phyloP scores from a whole-genome alignment of 2,797 vertebrate genomes.

The Carapus acus region DNA sequence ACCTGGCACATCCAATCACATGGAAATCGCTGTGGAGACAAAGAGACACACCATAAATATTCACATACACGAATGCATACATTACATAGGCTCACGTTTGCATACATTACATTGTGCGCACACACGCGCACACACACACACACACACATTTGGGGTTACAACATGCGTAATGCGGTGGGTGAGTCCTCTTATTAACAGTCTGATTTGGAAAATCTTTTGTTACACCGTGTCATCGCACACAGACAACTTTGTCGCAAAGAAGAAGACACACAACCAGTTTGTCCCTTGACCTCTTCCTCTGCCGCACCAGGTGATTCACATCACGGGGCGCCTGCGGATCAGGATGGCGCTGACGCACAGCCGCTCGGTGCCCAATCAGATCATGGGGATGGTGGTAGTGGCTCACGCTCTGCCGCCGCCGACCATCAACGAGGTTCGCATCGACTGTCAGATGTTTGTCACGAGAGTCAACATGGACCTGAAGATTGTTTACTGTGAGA shows the following conservation, averaged over 20 bases:
- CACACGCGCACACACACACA: conserved; percentile 2
- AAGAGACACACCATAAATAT: conserved; percentile 42
- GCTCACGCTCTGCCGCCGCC: conserved; percentile 95
- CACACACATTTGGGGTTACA: neutral
- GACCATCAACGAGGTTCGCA: conserved; percentile 98
- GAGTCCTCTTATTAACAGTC: too few species aligned
- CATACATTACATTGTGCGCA: conserved; percentile 2
- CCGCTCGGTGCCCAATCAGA: conserved; percentile 89
- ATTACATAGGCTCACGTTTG: conserved; percentile 3
- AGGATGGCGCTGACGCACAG: conserved; percentile 89
- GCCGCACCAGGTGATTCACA: conserved; percentile 87
- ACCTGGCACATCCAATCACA: conserved; percentile 48
- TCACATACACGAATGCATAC: conserved; percentile 37
- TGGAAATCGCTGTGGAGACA: conserved; percentile 39
- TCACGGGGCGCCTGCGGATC: conserved; percentile 93
- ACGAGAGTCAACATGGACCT: conserved; percentile 99
- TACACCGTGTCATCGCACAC: too few species aligned
- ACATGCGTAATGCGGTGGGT: too few species aligned
- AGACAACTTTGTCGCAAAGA: too few species aligned
- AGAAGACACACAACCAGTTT: neutral
- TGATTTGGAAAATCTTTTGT: too few species aligned
- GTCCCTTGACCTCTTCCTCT: neutral
- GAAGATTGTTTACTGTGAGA: conserved; percentile 99
- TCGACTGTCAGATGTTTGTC: conserved; percentile 99
- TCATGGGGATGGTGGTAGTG: conserved; percentile 97